Base-by-base conservation (phyloP, 2,113 vertebrate species). In the Fregetta grallaria region DNA sequence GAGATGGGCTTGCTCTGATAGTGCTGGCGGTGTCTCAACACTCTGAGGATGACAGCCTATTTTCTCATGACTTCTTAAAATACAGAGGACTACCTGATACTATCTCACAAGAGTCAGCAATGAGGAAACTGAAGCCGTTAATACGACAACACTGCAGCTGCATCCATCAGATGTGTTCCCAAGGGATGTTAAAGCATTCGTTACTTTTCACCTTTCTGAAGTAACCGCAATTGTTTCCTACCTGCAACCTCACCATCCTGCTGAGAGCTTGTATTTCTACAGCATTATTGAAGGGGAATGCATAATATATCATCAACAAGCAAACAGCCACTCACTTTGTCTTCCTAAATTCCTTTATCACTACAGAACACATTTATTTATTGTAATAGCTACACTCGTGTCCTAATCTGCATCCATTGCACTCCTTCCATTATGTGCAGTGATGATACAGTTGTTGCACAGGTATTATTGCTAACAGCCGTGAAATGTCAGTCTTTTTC, bases 131-230 rank as follows among this genome's bases (percentile, higher is more conserved):
- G 42, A 94, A 95, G 53, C 50, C 73, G 75, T 81, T 75, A 90
- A 71, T 55, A 50, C 2, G 15, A 63, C 88, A 85, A 26, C 1
- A 3, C 52, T 91, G 84, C 88, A 81, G 58, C 90, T 93, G 89
- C 59, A 89, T 85, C 67, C 47, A 82, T 90, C 55, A 71, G 73
- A 84, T 63, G n/a, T 49, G 14, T 8, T 95, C 85, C 73, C 2
- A 0, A 4, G 59, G 50, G 72, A 44, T 6, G 15, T 52, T 42
- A 58, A 71, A 90, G 34, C 44, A 61, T 61, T 47, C 7, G 1
- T 45, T 83, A 89, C 76, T 89, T 86, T 85, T 91, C 91, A 94
- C 76, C 82, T 65, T 91, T 72, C 79, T 78, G 55, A 85, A 95
- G 58, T 38, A 97, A 79, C 18, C 25, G 32, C 29, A 88, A 56